Percentiles rank a stretch among this genome's conserved stretches.
phyloP scores from a whole-genome alignment of 2,113 vertebrate genomes.

The Psilopogon haemacephalus region DNA sequence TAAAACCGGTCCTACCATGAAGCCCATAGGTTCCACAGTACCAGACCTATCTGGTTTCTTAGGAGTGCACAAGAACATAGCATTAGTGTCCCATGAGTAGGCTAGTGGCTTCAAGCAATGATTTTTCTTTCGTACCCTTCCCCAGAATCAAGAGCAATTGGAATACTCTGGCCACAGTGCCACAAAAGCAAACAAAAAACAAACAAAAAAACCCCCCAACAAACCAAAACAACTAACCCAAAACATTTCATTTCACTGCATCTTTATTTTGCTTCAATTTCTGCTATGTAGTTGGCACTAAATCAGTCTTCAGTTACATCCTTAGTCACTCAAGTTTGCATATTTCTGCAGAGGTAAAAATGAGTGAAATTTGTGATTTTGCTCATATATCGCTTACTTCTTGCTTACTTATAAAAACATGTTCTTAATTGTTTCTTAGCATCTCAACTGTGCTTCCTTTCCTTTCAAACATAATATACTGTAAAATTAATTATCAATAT shows the following conservation, averaged over 20 bases:
- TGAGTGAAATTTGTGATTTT: background rate
- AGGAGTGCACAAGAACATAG: background rate
- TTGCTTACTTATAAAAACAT: background rate
- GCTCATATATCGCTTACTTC: background rate
- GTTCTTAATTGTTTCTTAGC: background rate
- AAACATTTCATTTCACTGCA: too few relatives aligned
- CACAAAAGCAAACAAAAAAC: too few relatives aligned
- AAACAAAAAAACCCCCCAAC: too few relatives aligned
- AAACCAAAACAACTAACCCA: too few relatives aligned
- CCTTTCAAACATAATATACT: background rate
- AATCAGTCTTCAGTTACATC: background rate
- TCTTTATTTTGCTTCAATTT: background rate
- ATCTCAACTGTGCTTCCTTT: background rate
- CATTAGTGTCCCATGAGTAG: slow-evolving; percentile 11
- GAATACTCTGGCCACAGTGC: background rate
- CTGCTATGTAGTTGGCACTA: background rate
- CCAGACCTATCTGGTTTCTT: slow-evolving; percentile 23
- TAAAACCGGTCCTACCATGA: background rate
- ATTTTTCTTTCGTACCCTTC: background rate
- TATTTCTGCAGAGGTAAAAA: background rate
- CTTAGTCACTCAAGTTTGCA: background rate
- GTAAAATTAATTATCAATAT: background rate
- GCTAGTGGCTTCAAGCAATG: background rate
- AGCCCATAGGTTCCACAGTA: background rate
- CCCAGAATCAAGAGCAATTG: background rate